phyloP scores from a whole-genome alignment of 2,113 vertebrate species.

The Origma solitaria region DNA sequence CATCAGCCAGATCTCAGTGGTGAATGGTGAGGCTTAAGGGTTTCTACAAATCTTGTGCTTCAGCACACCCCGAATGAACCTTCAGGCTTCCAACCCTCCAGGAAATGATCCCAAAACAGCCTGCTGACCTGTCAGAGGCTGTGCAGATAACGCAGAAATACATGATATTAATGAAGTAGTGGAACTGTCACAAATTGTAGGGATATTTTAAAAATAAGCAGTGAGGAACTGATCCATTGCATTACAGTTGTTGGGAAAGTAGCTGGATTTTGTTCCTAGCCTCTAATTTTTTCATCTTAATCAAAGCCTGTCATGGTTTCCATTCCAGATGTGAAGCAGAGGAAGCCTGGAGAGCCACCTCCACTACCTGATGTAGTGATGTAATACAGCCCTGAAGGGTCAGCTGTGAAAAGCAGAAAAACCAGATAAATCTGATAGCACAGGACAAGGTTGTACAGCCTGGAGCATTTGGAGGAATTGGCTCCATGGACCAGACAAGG shows the following conservation, averaged over 20 bases:
- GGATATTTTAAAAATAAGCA: constrained; percentile 18
- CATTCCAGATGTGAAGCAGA: not conserved
- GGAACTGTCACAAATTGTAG: constrained; percentile 6
- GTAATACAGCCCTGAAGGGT: not conserved
- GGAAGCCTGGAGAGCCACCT: not conserved
- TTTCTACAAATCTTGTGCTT: constrained; percentile 1
- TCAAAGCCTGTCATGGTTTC: not conserved
- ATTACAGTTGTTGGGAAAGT: constrained; percentile 17
- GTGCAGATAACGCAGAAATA: not conserved
- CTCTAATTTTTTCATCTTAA: constrained; percentile 52
- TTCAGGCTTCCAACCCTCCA: not conserved
- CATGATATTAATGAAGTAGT: not conserved
- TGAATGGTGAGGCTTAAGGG: not conserved
- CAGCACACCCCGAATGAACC: not conserved
- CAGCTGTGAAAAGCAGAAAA: not conserved
- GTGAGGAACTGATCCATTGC: not conserved
- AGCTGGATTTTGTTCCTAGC: constrained; percentile 5
- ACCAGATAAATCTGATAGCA: not conserved
- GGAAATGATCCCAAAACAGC: constrained; percentile 24
- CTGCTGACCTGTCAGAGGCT: not conserved
- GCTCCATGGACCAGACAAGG: not conserved
- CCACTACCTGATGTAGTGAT: not conserved
- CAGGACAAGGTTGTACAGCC: not conserved
- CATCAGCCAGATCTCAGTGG: not conserved
- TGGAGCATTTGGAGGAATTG: not conserved